Evolutionary conservation across 1,140 invertebrate species (phyloP), one percentile per base, ranked within the genome.

Genomic region (Trichomalopsis sarcophagae): DNA sequence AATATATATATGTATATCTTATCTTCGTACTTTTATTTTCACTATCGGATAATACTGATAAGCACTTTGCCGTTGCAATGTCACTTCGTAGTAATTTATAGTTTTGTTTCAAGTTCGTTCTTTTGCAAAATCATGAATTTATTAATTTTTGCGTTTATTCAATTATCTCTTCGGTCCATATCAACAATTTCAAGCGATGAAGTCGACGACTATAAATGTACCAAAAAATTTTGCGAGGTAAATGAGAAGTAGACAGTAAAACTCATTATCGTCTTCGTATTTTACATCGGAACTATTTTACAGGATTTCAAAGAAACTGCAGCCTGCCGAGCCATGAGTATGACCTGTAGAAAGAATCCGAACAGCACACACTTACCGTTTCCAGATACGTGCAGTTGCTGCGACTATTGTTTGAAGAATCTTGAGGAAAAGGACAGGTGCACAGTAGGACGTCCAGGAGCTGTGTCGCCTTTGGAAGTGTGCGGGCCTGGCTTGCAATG

Each of bases 361-460:
- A 90, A 90, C 62, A 94, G 94, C 0, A 36, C 93, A 23, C 90
- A 89, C 89, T 84, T 95, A 30, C 91, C 90, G 0, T 94, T 93
- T 14, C 93, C 94, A 0, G 94, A 93, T 21, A 87, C 92, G 2
- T 95, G 95, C 89, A 95, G 95, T 87, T 95, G 95, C 86, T 95
- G 95, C 84, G 88, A 94, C 9, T 95, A 92, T 88, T 95, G 95
- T 85, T 84, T 95, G 40, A 90, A 91, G 14, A 91, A 94, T 87
- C 89, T 94, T 81, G 87, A 86, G 14, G 89, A 91, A 87, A 88
- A 86, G 36, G 91, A 92, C 4, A 55, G 66, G 36, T 94, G 93
- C 86, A 84, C 89, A n/a, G 86, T 89, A 4, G 93, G 93, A 2
- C 76, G 87, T 76, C 89, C 89, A 6, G 91, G 89, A 6, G 85